A percentile compares a stretch with the other conserved stretches of the same genome.
Evolutionary conservation across 2,113 vertebrate species (phyloP).

Genomic region (Pseudorectes ferrugineus): DNA sequence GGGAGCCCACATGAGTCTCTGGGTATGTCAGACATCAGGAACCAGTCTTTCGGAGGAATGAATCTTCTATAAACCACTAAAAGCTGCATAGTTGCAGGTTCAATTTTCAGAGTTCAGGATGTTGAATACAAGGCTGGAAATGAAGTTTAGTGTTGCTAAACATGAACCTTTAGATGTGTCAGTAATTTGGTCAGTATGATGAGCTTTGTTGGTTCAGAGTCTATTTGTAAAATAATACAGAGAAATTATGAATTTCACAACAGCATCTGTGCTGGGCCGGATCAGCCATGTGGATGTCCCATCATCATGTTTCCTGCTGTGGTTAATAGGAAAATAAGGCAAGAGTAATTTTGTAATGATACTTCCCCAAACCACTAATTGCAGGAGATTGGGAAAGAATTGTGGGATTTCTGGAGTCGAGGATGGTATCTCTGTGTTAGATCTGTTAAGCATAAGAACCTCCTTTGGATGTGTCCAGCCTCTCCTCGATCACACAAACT

Average conservation of each 20-base stretch:
- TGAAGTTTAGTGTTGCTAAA: background rate
- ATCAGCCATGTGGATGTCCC: background rate
- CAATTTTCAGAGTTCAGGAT: background rate
- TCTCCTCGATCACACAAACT: background rate
- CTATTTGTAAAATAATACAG: background rate
- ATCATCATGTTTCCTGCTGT: background rate
- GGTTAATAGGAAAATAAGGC: background rate
- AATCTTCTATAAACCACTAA: background rate
- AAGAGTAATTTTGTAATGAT: background rate
- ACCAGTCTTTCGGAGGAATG: background rate
- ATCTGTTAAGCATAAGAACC: background rate
- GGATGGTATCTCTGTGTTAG: background rate
- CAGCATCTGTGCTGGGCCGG: background rate
- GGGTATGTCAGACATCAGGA: background rate
- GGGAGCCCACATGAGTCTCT: background rate
- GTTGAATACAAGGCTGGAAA: background rate
- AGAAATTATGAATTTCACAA: background rate
- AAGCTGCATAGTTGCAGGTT: background rate
- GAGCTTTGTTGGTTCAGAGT: background rate
- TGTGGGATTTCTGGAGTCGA: background rate
- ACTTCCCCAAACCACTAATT: background rate
- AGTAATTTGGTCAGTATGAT: background rate
- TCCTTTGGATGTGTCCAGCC: background rate
- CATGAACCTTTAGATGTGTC: background rate
- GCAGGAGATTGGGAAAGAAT: background rate